Evolutionary conservation across 1,140 invertebrate species (phyloP).

Genomic region (Pachypsylla venusta): DNA sequence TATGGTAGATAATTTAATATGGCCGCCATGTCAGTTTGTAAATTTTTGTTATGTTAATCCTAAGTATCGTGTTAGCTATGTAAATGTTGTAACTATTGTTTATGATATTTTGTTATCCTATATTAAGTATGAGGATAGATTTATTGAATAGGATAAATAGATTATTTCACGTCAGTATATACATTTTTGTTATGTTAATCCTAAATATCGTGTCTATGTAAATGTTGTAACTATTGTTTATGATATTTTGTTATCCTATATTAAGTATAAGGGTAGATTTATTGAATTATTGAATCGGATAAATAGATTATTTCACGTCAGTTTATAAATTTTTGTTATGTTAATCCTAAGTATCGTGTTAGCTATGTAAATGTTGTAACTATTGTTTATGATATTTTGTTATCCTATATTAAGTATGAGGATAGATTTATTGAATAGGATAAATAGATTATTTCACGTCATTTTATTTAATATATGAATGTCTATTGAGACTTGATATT

Average conservation of each 20-base stretch:
- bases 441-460: no score
- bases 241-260: conserved; percentile 62
- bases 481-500: no score
- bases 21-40: conserved; percentile 64
- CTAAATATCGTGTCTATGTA: conserved; percentile 62
- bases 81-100: conserved; percentile 56
- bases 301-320: no score
- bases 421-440: no score
- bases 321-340: conserved; percentile 57
- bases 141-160: no score
- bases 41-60: conserved; percentile 62
- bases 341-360: conserved; percentile 58
- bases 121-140: conserved; percentile 54
- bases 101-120: conserved; percentile 68
- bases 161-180: conserved; percentile 60
- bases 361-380: conserved; percentile 61
- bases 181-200: conserved; percentile 59
- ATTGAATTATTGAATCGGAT: no score
- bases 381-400: conserved; percentile 60
- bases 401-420: conserved; percentile 64
- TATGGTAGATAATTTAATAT: conserved; percentile 54
- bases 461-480: no score
- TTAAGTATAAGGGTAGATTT: conserved; percentile 59
- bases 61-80: conserved; percentile 61
- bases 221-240: conserved; percentile 61